Evolutionary conservation across 2,113 vertebrate genomes (phyloP), one percentile per base, ranked within the genome.

Genomic region (Chloropsis cyanopogon): DNA sequence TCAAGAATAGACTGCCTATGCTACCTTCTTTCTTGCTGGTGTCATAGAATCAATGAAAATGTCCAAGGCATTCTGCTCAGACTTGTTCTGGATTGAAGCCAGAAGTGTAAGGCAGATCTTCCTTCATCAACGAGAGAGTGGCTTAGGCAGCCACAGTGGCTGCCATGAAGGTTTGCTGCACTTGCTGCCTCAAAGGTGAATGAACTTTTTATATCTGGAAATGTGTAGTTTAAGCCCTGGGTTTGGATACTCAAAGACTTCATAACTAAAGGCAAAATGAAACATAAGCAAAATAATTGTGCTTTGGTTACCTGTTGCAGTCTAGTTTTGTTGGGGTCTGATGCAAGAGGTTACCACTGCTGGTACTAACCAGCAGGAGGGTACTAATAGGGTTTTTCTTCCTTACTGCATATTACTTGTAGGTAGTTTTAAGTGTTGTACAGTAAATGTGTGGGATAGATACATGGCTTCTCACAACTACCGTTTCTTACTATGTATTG

Each of bases 401-500:
- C 31, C 56, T 57, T 52, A 17, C 18, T 1, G 0, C 39, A 2
- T 82, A 3, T 63, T 83, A 33, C 25, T 49, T 21, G n/a, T 52
- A 29, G 21, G 5, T 53, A 54, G 20, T 64, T 88, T 19, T 47
- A 26, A 65, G 24, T 69, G n/a, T 60, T 47, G 14, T 59, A 16
- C 37, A 26, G 7, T 72, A 46, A 77, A 39, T 29, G 4, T 37
- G 3, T n/a, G n/a, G 25, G 10, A 52, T 29, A 82, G 18, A 23
- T 39, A 22, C 3, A 0, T 20, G 24, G 50, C 6, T 54, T 60
- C 33, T 60, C 44, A 39, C 33, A 52, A 53, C 26, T 92, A 2
- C 10, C 0, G 0, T 72, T 79, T 82, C 41, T 71, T 59, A 20
- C 11, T 5, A 0, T 46, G 42, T 87, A 8, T 47, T 71, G 11